Evolutionary conservation across 2,888 invertebrate species (phyloP), one percentile per base, ranked within the genome.

Genomic region (Eudemis profundana): DNA sequence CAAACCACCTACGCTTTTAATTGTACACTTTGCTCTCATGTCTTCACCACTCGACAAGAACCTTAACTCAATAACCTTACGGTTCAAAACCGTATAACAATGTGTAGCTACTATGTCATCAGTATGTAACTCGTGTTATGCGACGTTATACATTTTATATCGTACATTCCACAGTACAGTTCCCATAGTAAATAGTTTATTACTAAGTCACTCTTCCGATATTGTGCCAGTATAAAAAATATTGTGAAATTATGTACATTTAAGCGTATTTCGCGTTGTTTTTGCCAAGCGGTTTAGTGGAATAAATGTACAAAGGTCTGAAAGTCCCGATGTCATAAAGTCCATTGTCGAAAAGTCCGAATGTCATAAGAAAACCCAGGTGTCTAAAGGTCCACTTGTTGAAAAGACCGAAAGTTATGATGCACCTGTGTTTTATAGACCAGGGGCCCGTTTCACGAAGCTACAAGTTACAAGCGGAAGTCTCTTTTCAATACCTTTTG

Each of bases 101-200:
- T 4, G n/a, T 56, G 10, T 12, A 7, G n/a, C 17, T 19, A 4
- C 15, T 50, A 36, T 42, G 61, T 61, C 68, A 65, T 68, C 49
- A 40, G 14, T 59, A 36, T 49, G 67, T 56, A 15, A 33, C 44
- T 17, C 42, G 29, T 19, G 27, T 8, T 27, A 46, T 62, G 27
- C 27, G 21, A 33, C 44, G 54, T 64, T 49, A 53, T 15, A 67
- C 12, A 15, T 38, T 44, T 15, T 73, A 65, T 77, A 23, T 46
- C 3, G 17, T 12, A 69, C 76, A 75, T 77, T 74, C 77, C 72
- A 15, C 10, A 61, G 15, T 36, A 66, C 33, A 23, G 67, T 74
- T 77, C 74, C 71, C 77, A 76, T 74, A 68, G 70, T 70, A 71
- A 70, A 75, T 75, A 72, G 10, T 62, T 72, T 14, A 27, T 47